A percentile compares a stretch with the other conserved stretches of the same genome.
phyloP scores from a whole-genome alignment of 2,888 invertebrate genomes.

The Limenitis camilla region DNA sequence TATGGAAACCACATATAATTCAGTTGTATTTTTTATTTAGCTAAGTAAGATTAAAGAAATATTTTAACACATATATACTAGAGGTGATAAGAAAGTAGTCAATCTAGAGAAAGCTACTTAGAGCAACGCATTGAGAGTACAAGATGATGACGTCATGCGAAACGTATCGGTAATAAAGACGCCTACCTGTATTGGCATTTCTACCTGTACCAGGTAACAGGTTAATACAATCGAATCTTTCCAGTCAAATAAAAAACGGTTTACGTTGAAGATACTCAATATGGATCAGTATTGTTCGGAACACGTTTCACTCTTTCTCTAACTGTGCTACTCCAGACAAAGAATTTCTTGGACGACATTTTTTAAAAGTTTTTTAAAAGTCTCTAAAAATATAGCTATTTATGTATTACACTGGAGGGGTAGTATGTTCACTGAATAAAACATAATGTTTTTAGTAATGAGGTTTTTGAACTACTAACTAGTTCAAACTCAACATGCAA shows the following conservation, averaged over 20 bases:
- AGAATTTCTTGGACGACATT: background rate
- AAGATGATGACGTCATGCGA: slow-evolving; percentile 9
- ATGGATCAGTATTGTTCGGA: slow-evolving; percentile 15
- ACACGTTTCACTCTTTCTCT: slow-evolving; percentile 9
- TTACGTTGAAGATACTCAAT: slow-evolving; percentile 17
- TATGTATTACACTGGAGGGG: too few species aligned
- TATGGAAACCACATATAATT: background rate
- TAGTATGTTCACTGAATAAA: too few species aligned
- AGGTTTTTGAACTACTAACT: too few species aligned
- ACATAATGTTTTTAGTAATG: too few species aligned
- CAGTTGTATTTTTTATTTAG: too few species aligned
- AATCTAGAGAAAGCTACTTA: background rate
- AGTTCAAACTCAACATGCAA: too few species aligned
- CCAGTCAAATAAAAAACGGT: slow-evolving; percentile 18
- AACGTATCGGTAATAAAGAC: slow-evolving; percentile 12
- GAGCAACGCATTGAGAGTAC: background rate
- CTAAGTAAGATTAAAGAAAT: too few species aligned
- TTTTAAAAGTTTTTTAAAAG: too few species aligned
- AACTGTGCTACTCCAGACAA: background rate
- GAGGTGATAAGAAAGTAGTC: background rate
- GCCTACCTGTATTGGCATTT: slow-evolving; percentile 21
- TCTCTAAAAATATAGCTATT: too few species aligned
- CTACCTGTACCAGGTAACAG: slow-evolving; percentile 30
- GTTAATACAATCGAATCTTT: slow-evolving; percentile 20
- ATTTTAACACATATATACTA: too few species aligned